Percentiles rank a stretch among this genome's conserved stretches.
Conservation (phyloP, 2,888 invertebrate species). For the Conomelus anceps region DNA sequence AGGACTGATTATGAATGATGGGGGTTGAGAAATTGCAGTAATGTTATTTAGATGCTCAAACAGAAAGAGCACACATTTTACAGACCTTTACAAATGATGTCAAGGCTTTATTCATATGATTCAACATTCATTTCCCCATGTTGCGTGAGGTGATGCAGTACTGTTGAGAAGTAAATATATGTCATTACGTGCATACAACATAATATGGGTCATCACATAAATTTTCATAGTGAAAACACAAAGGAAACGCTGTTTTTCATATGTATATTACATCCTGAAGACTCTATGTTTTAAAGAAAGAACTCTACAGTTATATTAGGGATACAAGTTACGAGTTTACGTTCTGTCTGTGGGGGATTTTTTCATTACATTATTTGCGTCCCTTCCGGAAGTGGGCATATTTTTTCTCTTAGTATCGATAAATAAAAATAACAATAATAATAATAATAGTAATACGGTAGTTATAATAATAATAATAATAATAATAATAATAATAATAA, state of each 20-base stretch:
- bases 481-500: no score
- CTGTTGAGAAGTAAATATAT: not conserved
- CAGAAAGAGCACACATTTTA: not conserved
- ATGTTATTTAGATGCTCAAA: not conserved
- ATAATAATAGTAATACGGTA: no score
- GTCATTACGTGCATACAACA: not conserved
- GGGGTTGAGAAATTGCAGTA: not conserved
- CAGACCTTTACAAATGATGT: not conserved
- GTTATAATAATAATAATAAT: no score
- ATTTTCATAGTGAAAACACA: not conserved
- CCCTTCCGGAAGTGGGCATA: no score
- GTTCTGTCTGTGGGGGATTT: no score
- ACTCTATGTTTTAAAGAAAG: not conserved
- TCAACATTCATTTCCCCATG: not conserved
- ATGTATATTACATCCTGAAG: not conserved
- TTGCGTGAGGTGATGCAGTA: not conserved
- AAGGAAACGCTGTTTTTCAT: not conserved
- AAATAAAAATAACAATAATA: no score
- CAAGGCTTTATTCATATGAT: not conserved
- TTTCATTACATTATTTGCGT: no score
- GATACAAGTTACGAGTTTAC: no score
- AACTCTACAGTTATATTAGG: no score
- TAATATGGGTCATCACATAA: not conserved
- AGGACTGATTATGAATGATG: not conserved
- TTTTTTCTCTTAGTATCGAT: no score